Evolutionary conservation across 2,888 invertebrate genomes (phyloP).

Genomic region (Holacanthella duospinosa): DNA sequence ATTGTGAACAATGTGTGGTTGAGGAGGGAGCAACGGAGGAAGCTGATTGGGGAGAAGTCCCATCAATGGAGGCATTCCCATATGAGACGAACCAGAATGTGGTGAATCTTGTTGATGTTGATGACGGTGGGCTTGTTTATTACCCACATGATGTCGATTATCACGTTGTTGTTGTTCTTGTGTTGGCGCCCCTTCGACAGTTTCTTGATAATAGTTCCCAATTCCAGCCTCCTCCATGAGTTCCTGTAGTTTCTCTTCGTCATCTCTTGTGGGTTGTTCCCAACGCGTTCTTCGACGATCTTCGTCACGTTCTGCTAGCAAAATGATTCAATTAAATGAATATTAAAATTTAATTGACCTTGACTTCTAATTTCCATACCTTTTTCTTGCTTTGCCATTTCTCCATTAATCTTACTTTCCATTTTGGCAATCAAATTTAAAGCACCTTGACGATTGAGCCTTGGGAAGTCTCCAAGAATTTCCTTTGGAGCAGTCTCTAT

Average conservation of each 20-base stretch:
- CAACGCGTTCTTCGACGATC: conserved; percentile 25
- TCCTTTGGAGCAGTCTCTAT: conserved; percentile 84
- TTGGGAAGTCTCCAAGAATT: conserved; percentile 78
- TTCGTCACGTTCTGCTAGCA: not conserved
- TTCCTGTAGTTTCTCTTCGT: conserved; percentile 36
- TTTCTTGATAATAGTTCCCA: conserved; percentile 33
- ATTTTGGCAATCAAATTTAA: conserved; percentile 39
- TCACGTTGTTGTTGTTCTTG: conserved; percentile 2
- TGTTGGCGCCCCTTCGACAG: conserved; percentile 18
- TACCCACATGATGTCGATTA: not conserved
- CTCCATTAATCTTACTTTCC: conserved; percentile 17
- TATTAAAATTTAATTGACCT: too few species aligned
- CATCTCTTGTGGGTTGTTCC: conserved; percentile 34
- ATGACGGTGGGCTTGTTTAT: conserved; percentile 5
- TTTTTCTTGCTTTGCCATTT: not conserved
- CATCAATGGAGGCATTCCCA: conserved; percentile 14
- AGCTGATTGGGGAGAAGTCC: not conserved
- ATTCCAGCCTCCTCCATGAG: conserved; percentile 37
- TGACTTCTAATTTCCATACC: too few species aligned
- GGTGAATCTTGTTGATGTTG: conserved; percentile 1
- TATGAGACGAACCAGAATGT: conserved; percentile 18
- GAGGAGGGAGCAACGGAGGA: conserved; percentile 7
- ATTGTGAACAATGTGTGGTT: conserved; percentile 25
- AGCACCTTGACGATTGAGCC: conserved; percentile 67
- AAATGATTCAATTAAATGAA: not conserved